phyloP scores from a whole-genome alignment of 2,797 vertebrate genomes.

The Taeniopygia guttata region DNA sequence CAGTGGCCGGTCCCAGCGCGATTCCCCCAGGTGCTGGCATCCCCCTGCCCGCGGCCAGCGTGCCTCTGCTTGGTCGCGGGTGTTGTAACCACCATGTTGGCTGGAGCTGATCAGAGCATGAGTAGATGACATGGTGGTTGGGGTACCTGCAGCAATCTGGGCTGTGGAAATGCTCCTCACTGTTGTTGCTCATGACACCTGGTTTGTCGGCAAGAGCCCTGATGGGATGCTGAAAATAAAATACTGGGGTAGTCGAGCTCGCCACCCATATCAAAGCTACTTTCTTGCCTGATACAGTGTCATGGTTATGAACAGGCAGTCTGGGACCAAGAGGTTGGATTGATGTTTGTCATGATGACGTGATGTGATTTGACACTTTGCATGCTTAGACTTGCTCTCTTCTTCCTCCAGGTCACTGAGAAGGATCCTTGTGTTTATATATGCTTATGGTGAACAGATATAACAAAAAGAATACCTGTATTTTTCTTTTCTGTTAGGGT shows the following conservation, averaged over 20 bases:
- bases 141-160: background rate
- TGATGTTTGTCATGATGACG: background rate
- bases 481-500: background rate
- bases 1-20: background rate
- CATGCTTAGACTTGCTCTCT: background rate
- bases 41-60: background rate
- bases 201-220: background rate
- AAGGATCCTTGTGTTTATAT: background rate
- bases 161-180: background rate
- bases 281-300: background rate
- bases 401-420: background rate
- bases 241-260: background rate
- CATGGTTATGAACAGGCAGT: background rate
- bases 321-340: background rate
- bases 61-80: background rate
- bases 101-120: fast-evolving
- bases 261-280: background rate
- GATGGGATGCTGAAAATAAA: background rate
- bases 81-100: background rate
- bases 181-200: background rate
- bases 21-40: background rate
- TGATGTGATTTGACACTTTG: background rate
- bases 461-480: background rate
- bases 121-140: background rate
- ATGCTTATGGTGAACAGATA: background rate